Percentiles rank a stretch among this genome's conserved stretches.
phyloP scores from a whole-genome alignment of 2,888 invertebrate species.

The Ophion ellenae region DNA sequence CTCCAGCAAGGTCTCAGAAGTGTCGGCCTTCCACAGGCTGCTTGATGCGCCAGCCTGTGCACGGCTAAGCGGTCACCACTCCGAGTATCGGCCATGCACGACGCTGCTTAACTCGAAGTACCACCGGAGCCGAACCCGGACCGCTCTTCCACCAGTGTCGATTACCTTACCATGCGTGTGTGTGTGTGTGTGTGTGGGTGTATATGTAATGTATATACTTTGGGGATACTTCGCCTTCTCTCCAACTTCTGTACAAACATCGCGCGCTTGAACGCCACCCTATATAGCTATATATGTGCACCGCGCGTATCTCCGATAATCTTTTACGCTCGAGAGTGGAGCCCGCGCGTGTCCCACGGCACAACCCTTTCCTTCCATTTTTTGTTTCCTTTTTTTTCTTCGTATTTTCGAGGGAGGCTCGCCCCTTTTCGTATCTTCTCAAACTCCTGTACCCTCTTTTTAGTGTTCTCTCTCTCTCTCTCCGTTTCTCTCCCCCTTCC shows the following conservation, averaged over 20 bases:
- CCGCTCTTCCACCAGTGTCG: too few species aligned
- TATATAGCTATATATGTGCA: slow-evolving; percentile 26
- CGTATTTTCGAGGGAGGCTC: slow-evolving; percentile 52
- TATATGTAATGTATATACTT: slow-evolving; percentile 22
- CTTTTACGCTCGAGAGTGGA: slow-evolving; percentile 79
- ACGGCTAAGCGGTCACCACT: too few species aligned
- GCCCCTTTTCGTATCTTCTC: slow-evolving; percentile 44
- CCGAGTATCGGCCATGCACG: too few species aligned
- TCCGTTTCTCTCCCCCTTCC: neutral
- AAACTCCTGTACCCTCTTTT: slow-evolving; percentile 52
- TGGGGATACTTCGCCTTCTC: slow-evolving; percentile 35
- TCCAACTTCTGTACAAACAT: slow-evolving; percentile 35
- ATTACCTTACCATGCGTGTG: neutral
- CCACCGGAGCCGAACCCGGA: too few species aligned
- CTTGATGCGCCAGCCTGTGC: too few species aligned
- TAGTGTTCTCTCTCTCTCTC: slow-evolving; percentile 55
- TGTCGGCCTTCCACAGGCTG: too few species aligned
- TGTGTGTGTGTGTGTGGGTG: neutral
- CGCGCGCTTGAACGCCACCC: slow-evolving; percentile 9
- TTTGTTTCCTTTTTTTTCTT: slow-evolving; percentile 26
- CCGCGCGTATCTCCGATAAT: slow-evolving; percentile 76
- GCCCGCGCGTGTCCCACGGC: slow-evolving; percentile 41
- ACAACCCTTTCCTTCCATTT: slow-evolving; percentile 57
- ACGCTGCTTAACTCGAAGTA: too few species aligned
- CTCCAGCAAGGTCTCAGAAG: too few species aligned